Evolutionary conservation across 1,140 invertebrate genomes (phyloP).

Genomic region (Euglossa dilemma): DNA sequence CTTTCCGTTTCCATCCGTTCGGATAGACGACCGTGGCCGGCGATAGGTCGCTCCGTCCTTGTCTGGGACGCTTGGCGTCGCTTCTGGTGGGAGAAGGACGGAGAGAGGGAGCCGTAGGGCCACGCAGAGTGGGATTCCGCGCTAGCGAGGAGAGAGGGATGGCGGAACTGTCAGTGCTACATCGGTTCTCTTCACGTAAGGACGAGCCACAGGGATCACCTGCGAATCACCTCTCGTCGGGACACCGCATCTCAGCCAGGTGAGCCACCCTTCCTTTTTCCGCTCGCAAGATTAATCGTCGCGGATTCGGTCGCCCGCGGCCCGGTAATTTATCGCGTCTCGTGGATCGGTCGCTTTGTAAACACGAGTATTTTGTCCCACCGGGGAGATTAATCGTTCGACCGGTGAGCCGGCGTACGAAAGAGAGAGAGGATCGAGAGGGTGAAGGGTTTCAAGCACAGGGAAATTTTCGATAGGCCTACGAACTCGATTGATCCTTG

Average conservation of each 20-base stretch:
- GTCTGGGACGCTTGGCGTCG: slow-evolving; percentile 2
- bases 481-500: too few relatives aligned
- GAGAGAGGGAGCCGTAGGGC: slow-evolving; percentile 55
- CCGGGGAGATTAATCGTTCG: slow-evolving; percentile 8
- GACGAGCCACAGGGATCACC: slow-evolving; percentile 66
- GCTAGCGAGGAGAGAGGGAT: slow-evolving; percentile 68
- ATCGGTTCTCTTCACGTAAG: slow-evolving; percentile 71
- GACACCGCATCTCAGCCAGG: slow-evolving; percentile 48
- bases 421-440: not conserved
- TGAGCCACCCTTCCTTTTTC: slow-evolving; percentile 32
- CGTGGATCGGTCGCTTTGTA: slow-evolving; percentile 7
- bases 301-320: slow-evolving; percentile 5
- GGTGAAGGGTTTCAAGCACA: not conserved
- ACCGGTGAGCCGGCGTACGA: not conserved
- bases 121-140: slow-evolving; percentile 49
- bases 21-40: slow-evolving; percentile 30
- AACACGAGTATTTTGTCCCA: slow-evolving; percentile 19
- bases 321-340: slow-evolving; percentile 15
- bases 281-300: slow-evolving; percentile 18
- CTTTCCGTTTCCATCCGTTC: slow-evolving; percentile 37
- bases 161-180: slow-evolving; percentile 71
- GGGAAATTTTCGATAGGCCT: not conserved
- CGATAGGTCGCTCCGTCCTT: slow-evolving; percentile 19
- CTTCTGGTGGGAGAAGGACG: slow-evolving; percentile 50
- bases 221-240: slow-evolving; percentile 51